Evolutionary conservation across 2,888 invertebrate genomes (phyloP).

Genomic region (Drosophila trichaetosa): DNA sequence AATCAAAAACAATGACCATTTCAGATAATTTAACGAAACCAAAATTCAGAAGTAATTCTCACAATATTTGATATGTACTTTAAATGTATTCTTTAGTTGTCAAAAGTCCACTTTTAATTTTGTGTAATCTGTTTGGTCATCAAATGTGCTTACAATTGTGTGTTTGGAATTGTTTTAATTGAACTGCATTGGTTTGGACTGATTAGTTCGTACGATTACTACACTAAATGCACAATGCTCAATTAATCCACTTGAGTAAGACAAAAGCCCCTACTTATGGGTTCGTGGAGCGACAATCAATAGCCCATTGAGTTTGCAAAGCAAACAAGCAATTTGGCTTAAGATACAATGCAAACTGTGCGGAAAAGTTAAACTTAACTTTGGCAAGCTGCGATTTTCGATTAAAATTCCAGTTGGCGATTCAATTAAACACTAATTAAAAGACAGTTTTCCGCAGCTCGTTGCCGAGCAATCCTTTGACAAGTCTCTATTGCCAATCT

Average conservation of each 20-base stretch:
- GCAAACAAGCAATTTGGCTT: constrained; percentile 71
- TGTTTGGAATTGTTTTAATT: background rate
- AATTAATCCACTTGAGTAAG: constrained; percentile 33
- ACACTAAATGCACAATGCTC: constrained; percentile 45
- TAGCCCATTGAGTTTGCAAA: constrained; percentile 51
- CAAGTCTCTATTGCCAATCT: constrained; percentile 20
- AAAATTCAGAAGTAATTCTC: background rate
- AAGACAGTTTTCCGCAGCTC: constrained; percentile 68
- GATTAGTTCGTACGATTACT: constrained; percentile 6
- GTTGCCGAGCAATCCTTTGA: constrained; percentile 57
- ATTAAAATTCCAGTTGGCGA: constrained; percentile 79
- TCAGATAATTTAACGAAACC: background rate
- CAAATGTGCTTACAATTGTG: background rate
- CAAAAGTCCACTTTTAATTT: background rate
- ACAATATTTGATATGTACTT: background rate
- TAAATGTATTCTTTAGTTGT: background rate
- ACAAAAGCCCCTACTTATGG: constrained; percentile 16
- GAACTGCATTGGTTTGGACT: background rate
- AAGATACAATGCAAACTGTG: constrained; percentile 70
- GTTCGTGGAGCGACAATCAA: constrained; percentile 48
- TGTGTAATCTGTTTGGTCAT: background rate
- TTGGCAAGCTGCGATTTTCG: constrained; percentile 67
- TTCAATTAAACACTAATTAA: constrained; percentile 80
- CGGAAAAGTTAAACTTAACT: constrained; percentile 67
- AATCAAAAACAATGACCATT: background rate